phyloP scores from a whole-genome alignment of 2,113 vertebrate species.

The Ceratotherium simum region DNA sequence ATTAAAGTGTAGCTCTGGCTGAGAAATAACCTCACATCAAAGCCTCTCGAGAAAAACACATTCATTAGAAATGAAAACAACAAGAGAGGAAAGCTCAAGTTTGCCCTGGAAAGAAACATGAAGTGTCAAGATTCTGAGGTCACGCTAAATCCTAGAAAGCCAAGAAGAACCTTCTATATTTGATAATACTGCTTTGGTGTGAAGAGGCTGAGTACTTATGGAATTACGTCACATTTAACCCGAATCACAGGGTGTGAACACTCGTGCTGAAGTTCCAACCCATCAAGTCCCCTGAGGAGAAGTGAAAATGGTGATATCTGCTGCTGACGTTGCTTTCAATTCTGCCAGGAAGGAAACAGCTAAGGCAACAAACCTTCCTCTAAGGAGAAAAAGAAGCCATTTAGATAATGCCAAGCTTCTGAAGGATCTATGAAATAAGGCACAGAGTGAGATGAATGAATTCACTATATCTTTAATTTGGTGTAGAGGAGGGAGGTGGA shows the following conservation, averaged over 20 bases:
- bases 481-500: background rate
- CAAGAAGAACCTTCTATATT: background rate
- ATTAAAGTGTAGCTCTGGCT: constrained; percentile 51
- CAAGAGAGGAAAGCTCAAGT: constrained; percentile 48
- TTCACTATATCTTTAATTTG: background rate
- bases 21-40: constrained; percentile 70
- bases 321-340: background rate
- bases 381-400: background rate
- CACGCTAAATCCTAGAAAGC: constrained; percentile 52
- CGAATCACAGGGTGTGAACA: background rate
- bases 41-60: constrained; percentile 64
- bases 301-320: background rate
- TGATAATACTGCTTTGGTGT: constrained; percentile 28
- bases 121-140: constrained; percentile 22
- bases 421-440: background rate
- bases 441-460: constrained; percentile 1
- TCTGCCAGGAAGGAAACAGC: background rate
- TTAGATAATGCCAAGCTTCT: background rate
- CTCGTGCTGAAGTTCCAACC: background rate
- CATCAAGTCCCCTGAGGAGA: constrained; percentile 7
- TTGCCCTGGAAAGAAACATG: constrained; percentile 32
- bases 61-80: constrained; percentile 72
- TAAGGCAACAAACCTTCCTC: background rate
- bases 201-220: background rate
- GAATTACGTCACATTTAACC: background rate